phyloP scores from a whole-genome alignment of 2,113 vertebrate species.

The Dasypus novemcinctus region DNA sequence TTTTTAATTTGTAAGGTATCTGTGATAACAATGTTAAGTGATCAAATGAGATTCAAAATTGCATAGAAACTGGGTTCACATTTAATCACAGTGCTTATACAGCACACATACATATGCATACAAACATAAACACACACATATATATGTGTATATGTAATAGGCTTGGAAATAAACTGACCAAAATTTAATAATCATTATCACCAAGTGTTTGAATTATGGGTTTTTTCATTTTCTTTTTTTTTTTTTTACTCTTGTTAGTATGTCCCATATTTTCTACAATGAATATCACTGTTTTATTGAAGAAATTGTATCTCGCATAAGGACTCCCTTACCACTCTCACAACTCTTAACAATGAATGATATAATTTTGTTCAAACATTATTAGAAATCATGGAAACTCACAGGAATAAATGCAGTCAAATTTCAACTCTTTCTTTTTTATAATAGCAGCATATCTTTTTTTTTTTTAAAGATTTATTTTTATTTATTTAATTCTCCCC shows the following conservation, averaged over 20 bases:
- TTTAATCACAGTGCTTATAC: neutral
- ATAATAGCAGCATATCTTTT: neutral
- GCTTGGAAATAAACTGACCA: neutral
- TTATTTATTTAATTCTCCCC: no score
- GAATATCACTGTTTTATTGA: neutral
- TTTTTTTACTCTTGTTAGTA: neutral
- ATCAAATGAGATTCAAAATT: constrained; percentile 3
- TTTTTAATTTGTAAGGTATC: neutral
- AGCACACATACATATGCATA: fast-evolving
- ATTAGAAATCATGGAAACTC: neutral
- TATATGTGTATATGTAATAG: neutral
- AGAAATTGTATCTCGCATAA: neutral
- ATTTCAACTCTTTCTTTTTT: neutral
- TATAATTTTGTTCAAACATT: neutral
- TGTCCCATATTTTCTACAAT: neutral
- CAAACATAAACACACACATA: neutral
- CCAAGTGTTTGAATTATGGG: neutral
- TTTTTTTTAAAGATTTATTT: no score
- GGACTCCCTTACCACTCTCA: neutral
- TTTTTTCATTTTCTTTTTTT: neutral
- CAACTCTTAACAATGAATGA: neutral
- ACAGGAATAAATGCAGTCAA: neutral
- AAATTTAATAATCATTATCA: neutral
- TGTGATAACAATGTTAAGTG: neutral
- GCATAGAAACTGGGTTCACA: neutral